Conservation (phyloP, 2,113 vertebrate genomes). For the Oryzias celebensis region DNA sequence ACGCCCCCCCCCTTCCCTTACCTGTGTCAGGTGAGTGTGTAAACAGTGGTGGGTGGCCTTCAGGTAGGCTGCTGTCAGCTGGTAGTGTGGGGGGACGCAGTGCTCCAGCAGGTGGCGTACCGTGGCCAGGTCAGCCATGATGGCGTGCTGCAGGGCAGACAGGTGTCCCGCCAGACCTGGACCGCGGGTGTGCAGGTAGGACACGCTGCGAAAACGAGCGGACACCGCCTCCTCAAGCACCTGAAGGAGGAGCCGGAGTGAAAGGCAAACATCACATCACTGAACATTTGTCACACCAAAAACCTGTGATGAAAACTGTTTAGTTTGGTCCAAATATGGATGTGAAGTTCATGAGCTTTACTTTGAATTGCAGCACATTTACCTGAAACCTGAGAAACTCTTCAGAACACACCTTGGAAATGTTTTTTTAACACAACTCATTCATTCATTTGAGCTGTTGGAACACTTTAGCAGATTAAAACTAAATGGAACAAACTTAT, state of each 20-base stretch:
- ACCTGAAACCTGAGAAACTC: no score
- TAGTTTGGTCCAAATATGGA: no score
- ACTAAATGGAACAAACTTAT: no score
- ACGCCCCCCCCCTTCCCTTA: conserved; percentile 53
- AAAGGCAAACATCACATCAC: background rate
- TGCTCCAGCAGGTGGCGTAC: conserved; percentile 89
- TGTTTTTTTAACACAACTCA: no score
- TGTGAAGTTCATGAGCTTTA: no score
- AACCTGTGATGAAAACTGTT: no score
- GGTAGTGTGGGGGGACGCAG: conserved; percentile 89
- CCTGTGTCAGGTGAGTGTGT: conserved; percentile 80
- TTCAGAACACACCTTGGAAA: no score
- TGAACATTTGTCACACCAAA: background rate
- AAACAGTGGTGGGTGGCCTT: conserved; percentile 84
- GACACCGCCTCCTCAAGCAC: conserved; percentile 80
- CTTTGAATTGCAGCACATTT: no score
- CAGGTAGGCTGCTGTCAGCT: conserved; percentile 81
- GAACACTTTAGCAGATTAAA: no score
- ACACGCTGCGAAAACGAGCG: conserved; percentile 72
- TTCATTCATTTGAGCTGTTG: no score
- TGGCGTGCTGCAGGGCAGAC: conserved; percentile 80
- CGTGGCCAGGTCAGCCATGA: conserved; percentile 83
- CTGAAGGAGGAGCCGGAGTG: background rate
- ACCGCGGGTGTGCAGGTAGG: conserved; percentile 76
- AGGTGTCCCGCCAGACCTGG: conserved; percentile 84